phyloP scores from a whole-genome alignment of 2,113 vertebrate genomes.

The Boleophthalmus pectinirostris region DNA sequence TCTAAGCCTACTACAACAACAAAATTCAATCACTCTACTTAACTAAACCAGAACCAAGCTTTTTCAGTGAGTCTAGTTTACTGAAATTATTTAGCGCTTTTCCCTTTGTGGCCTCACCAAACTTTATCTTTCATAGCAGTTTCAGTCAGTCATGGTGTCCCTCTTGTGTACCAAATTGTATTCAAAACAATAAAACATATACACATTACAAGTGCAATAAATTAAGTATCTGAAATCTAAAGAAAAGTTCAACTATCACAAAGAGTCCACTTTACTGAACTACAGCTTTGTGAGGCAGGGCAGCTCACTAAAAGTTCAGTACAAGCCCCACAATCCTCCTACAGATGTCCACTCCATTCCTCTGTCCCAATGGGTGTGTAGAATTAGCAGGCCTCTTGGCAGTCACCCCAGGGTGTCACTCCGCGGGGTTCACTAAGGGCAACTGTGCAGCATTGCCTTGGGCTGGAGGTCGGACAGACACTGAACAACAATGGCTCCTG shows the following conservation, averaged over 20 bases:
- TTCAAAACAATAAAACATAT: too few relatives aligned
- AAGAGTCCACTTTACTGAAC: not conserved
- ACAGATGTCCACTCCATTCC: conserved; percentile 58
- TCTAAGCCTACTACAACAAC: too few relatives aligned
- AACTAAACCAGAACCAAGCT: too few relatives aligned
- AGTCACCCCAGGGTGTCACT: conserved; percentile 77
- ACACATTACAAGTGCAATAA: too few relatives aligned
- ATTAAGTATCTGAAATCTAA: conserved; percentile 11
- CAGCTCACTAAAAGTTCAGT: conserved; percentile 61
- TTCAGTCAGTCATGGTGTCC: too few relatives aligned
- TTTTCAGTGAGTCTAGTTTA: too few relatives aligned
- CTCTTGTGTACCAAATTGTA: too few relatives aligned
- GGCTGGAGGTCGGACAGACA: conserved; percentile 73
- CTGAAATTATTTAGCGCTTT: too few relatives aligned
- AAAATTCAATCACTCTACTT: too few relatives aligned
- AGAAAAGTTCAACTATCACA: conserved; percentile 76
- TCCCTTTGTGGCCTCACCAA: too few relatives aligned
- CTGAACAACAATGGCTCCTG: conserved; percentile 51
- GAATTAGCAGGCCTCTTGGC: conserved; percentile 68
- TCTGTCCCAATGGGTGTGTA: conserved; percentile 62
- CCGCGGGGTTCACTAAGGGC: conserved; percentile 75
- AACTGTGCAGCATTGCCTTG: conserved; percentile 57
- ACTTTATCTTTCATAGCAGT: too few relatives aligned
- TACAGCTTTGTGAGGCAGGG: conserved; percentile 61
- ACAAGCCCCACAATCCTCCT: conserved; percentile 39